Percentiles rank a stretch among this genome's conserved stretches.
phyloP scores from a whole-genome alignment of 2,113 vertebrate genomes.

The Eonycteris spelaea region DNA sequence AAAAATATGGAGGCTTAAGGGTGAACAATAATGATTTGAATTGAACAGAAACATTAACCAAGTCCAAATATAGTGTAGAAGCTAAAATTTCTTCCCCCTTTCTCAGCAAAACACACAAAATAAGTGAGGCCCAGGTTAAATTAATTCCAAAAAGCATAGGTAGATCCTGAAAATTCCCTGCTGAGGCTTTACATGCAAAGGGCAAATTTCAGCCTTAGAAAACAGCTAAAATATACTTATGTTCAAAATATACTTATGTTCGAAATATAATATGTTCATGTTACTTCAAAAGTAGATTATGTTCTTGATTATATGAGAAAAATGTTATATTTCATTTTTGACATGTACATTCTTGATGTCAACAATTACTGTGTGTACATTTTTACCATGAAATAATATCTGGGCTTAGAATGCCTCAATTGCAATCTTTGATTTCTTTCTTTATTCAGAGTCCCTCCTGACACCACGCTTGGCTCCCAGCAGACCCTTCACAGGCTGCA shows the following conservation, averaged over 20 bases:
- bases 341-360: background rate
- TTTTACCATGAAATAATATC: background rate
- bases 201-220: background rate
- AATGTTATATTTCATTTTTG: background rate
- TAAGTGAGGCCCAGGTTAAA: background rate
- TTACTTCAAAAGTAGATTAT: background rate
- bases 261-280: no score
- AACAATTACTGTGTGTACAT: background rate
- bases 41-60: slow-evolving; percentile 49
- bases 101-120: slow-evolving; percentile 20
- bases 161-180: background rate
- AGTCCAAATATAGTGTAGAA: slow-evolving; percentile 17
- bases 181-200: background rate
- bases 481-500: slow-evolving; percentile 91
- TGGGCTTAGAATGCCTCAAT: background rate
- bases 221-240: background rate
- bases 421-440: slow-evolving; percentile 30
- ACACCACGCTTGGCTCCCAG: slow-evolving; percentile 83
- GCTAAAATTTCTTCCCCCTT: background rate
- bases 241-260: no score
- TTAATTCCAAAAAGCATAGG: background rate
- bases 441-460: slow-evolving; percentile 85
- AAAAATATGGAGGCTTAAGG: background rate
- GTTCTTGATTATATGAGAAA: background rate
- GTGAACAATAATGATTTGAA: background rate